Evolutionary conservation across 2,797 vertebrate genomes (phyloP), one percentile per base, ranked within the genome.

Genomic region (Sebastes iracundus): DNA sequence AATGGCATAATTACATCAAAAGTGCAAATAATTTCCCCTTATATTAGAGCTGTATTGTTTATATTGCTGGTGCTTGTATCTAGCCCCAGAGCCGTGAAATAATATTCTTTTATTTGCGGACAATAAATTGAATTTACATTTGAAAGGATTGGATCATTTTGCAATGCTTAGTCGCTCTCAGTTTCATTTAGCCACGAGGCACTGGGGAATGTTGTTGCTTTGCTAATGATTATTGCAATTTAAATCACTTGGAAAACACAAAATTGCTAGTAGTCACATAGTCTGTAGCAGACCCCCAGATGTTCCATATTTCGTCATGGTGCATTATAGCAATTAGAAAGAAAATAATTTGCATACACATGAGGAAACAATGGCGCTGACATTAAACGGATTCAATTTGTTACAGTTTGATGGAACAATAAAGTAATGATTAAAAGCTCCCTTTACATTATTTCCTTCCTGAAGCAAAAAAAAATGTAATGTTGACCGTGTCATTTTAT

Each of bases 101-200:
- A 55, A 22, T 68, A 65, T 79, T 35, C 16, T 5, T 68, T 68
- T 33, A 77, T 85, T 82, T 70, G 52, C 59, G 75, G 55, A 87
- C 72, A 74, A 67, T 76, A 56, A 62, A 80, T 75, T 52, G 1
- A 78, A 81, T 85, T 87, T 82, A 55, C 77, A 84, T 87, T 75
- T 87, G 53, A 83, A 87, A 87, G 72, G 28, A 79, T 59, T 25
- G n/a, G 42, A 28, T 42, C 7, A 9, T 78, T 85, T 79, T 72
- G 68, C 25, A 42, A 32, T 27, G 42, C 42, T 80, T 56, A 67
- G 33, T 79, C 28, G n/a, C 70, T 77, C 53, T 72, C 56, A 69
- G 32, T 77, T 87, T 79, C 74, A 80, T 85, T 71, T 81, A 75
- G 13, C 71, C 49, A 20, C 6, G 3, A 74, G 49, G 72, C 69